Percentiles rank a stretch among this genome's conserved stretches.
Evolutionary conservation across 2,113 vertebrate species (phyloP).

Genomic region (Talpa occidentalis): DNA sequence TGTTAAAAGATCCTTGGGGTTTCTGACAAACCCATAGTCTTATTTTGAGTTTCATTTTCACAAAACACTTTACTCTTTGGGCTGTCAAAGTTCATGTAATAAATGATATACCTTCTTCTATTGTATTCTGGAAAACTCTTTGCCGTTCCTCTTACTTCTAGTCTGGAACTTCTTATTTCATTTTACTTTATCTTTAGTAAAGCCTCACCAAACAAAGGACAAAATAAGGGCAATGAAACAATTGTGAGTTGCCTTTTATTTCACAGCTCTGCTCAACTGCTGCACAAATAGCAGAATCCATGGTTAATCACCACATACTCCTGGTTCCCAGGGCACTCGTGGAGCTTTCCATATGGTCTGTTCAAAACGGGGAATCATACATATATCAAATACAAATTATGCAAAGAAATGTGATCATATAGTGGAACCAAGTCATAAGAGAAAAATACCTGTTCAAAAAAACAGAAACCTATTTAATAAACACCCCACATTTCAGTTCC

Average conservation of each 20-base stretch:
- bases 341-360: slow-evolving; percentile 86
- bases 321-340: slow-evolving; percentile 84
- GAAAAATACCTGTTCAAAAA: slow-evolving; percentile 84
- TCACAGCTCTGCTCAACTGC: slow-evolving; percentile 84
- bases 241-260: slow-evolving; percentile 82
- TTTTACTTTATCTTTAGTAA: slow-evolving; percentile 59
- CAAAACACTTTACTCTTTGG: slow-evolving; percentile 18
- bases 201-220: slow-evolving; percentile 84
- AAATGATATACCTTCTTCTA: slow-evolving; percentile 4
- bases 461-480: slow-evolving; percentile 83
- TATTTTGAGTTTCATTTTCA: slow-evolving; percentile 55
- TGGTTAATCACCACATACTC: slow-evolving; percentile 81
- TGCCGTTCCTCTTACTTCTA: slow-evolving; percentile 68
- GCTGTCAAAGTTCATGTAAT: not conserved
- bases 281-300: slow-evolving; percentile 83
- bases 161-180: slow-evolving; percentile 68
- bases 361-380: slow-evolving; percentile 79
- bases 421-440: slow-evolving; percentile 83
- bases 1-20: not conserved
- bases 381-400: slow-evolving; percentile 86
- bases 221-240: slow-evolving; percentile 83
- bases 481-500: slow-evolving; percentile 75
- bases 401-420: slow-evolving; percentile 81
- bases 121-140: not conserved
- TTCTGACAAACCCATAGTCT: slow-evolving; percentile 23